Base-by-base conservation (phyloP, 2,888 invertebrate species). In the Xiphydria camelus region DNA sequence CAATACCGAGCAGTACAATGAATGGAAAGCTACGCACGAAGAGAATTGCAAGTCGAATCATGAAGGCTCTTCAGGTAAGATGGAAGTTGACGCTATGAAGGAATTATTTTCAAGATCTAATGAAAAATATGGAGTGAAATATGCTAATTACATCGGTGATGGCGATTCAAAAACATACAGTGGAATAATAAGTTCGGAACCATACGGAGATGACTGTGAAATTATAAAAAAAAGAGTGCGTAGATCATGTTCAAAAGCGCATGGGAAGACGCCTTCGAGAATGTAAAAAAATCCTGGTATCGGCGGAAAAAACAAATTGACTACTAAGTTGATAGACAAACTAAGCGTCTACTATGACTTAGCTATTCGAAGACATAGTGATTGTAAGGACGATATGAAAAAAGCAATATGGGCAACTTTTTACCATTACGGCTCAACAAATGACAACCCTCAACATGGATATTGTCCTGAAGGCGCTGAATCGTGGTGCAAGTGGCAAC, bases 161-260 rank as follows among this genome's bases (percentile, higher is more conserved):
- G 51, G 48, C 10, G 48, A 46, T 10, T 34, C 41, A 18, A 46
- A 51, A 37, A 49, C 51, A n/a, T 45, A 40, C 23, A 41, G 23
- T 5, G 35, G 34, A 10, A 34, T 42, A 19, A 34, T 17, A 19
- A 23, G 35, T 9, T 12, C 22, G 3, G 15, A 12, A 17, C 23
- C 42, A 10, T 42, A 42, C 17, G 25, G 17, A 10, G 25, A 36
- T n/a, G n/a, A n/a, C n/a, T n/a, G n/a, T n/a, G n/a, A n/a, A 7
- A 18, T 26, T 26, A 29, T 39, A 26, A 20, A 10, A n/a, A n/a
- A 10, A 36, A 36, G 14, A 36, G 12, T 9, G 36, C 17, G 7
- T 39, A 29, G 26, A 14, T 25, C 39, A 39, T 29, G 29, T 29
- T 3, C 26, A 39, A 17, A 39, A 39, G 10, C 21, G 14, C 23